A percentile compares a stretch with the other conserved stretches of the same genome.
Evolutionary conservation across 2,888 invertebrate species (phyloP).

Genomic region (Phorcus lineatus): DNA sequence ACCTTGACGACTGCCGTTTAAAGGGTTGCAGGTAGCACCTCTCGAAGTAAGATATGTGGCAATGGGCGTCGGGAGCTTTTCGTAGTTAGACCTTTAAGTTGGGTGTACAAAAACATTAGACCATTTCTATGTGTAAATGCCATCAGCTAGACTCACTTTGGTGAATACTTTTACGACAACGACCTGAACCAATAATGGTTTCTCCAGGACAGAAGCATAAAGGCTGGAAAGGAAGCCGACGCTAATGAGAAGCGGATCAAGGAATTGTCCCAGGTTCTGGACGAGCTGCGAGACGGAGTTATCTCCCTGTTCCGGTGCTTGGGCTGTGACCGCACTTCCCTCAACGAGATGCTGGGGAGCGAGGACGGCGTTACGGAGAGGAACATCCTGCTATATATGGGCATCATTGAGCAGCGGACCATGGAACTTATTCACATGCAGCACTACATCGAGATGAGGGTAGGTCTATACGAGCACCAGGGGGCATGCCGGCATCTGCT

Average conservation of each 20-base stretch:
- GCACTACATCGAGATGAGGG: slow-evolving; percentile 62
- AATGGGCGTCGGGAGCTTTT: background rate
- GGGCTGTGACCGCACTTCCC: slow-evolving; percentile 81
- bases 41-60: too few relatives aligned
- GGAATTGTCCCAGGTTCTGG: slow-evolving; percentile 70
- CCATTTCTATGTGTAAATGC: too few relatives aligned
- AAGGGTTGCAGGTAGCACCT: too few relatives aligned
- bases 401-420: slow-evolving; percentile 85
- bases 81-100: too few relatives aligned
- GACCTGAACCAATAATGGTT: background rate
- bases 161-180: too few relatives aligned
- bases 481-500: too few relatives aligned
- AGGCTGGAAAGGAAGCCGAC: slow-evolving; percentile 43
- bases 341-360: slow-evolving; percentile 65
- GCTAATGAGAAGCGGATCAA: slow-evolving; percentile 54
- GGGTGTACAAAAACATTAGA: too few relatives aligned
- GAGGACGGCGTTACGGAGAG: slow-evolving; percentile 83
- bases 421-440: slow-evolving; percentile 79
- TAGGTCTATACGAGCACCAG: slow-evolving; percentile 30
- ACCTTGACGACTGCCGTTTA: too few relatives aligned
- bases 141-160: too few relatives aligned
- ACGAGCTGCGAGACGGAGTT: slow-evolving; percentile 76
- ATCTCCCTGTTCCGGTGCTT: slow-evolving; percentile 79
- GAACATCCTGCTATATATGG: slow-evolving; percentile 87
- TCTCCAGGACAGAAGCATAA: slow-evolving; percentile 34